Evolutionary conservation across 2,888 invertebrate species (phyloP).

Genomic region (Lasius fuliginosus): DNA sequence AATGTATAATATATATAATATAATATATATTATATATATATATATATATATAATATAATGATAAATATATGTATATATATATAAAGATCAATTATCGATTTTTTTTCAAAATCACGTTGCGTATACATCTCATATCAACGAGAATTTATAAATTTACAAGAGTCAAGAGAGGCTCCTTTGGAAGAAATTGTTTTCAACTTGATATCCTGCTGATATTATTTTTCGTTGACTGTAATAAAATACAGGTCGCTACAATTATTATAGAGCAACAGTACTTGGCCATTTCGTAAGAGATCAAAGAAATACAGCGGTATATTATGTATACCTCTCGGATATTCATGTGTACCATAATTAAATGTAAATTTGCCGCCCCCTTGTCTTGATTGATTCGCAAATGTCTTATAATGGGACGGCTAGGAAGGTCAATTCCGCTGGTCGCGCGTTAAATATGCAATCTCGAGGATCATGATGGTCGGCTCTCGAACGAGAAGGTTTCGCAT

Average conservation of each 20-base stretch:
- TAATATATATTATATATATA: too few relatives aligned
- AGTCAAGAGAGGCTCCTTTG: not conserved
- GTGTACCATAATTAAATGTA: conserved; percentile 46
- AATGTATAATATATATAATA: too few relatives aligned
- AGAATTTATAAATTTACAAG: not conserved
- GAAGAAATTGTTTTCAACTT: not conserved
- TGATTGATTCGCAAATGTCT: conserved; percentile 54
- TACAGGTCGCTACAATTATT: conserved; percentile 1
- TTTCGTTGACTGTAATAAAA: not conserved
- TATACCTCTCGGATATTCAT: conserved; percentile 13
- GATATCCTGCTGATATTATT: not conserved
- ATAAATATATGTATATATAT: too few relatives aligned
- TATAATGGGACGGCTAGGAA: conserved; percentile 45
- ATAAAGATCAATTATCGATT: not conserved
- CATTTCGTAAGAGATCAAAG: conserved; percentile 43
- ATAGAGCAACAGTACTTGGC: not conserved
- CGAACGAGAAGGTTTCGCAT: conserved; percentile 48
- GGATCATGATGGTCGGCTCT: conserved; percentile 38
- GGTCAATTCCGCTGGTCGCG: conserved; percentile 49
- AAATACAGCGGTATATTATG: conserved; percentile 5
- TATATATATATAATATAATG: too few relatives aligned
- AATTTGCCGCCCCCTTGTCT: conserved; percentile 47
- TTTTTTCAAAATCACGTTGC: not conserved
- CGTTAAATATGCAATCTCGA: conserved; percentile 50
- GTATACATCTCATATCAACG: not conserved